Percentiles rank a stretch among this genome's conserved stretches.
Evolutionary conservation across 2,888 invertebrate species (phyloP).

Genomic region (Lycocerus yunnanus): DNA sequence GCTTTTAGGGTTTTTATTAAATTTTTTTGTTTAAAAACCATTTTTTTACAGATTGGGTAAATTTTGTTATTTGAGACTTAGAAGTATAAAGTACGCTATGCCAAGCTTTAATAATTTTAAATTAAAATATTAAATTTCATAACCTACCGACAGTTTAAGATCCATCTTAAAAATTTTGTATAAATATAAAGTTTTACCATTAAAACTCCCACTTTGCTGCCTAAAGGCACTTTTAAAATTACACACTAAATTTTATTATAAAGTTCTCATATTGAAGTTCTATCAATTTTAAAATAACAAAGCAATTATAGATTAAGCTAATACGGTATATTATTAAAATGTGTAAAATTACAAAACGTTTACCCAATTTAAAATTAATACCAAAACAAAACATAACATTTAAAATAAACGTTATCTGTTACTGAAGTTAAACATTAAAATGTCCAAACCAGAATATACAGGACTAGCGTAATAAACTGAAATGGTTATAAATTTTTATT

Average conservation of each 20-base stretch:
- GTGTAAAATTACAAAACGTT: not conserved
- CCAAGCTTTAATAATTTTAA: not conserved
- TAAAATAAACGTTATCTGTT: not conserved
- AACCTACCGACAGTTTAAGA: not conserved
- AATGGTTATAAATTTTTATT: slow-evolving; percentile 5
- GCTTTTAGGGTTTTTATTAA: not conserved
- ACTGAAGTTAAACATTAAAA: not conserved
- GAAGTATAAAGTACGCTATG: not conserved
- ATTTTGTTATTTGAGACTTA: not conserved
- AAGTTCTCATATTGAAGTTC: not conserved
- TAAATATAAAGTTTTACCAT: not conserved
- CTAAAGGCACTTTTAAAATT: not conserved
- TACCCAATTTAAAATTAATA: not conserved
- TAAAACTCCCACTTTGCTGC: not conserved
- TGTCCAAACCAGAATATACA: slow-evolving; percentile 3
- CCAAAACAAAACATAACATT: not conserved
- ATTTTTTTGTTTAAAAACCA: not conserved
- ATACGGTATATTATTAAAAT: no score
- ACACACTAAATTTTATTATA: not conserved
- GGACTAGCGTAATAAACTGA: not conserved
- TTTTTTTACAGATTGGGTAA: not conserved
- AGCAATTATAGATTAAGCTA: not conserved
- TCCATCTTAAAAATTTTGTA: not conserved
- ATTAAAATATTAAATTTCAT: not conserved
- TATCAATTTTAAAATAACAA: not conserved